phyloP scores from a whole-genome alignment of 2,797 vertebrate species.

The Pangasius djambal region DNA sequence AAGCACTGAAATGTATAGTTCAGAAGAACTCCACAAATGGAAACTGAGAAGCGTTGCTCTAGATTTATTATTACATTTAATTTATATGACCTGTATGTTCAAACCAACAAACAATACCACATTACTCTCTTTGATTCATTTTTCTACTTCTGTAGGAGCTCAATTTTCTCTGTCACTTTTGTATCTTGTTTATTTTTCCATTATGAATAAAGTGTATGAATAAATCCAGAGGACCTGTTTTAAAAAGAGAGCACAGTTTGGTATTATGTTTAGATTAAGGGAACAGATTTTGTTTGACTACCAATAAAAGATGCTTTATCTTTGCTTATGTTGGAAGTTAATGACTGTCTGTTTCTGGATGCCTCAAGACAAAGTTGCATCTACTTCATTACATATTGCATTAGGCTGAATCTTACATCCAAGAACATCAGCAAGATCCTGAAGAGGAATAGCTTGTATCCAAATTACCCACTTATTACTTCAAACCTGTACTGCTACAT shows the following conservation, averaged over 20 bases:
- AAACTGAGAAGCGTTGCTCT: neutral
- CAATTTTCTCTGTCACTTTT: neutral
- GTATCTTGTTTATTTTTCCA: neutral
- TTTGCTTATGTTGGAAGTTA: neutral
- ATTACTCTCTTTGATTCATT: neutral
- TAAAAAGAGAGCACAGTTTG: neutral
- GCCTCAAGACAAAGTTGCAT: neutral
- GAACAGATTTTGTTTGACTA: neutral
- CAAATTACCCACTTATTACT: neutral
- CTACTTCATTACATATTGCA: neutral
- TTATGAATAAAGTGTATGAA: slow-evolving; percentile 17
- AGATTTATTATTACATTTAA: neutral
- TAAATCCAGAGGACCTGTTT: neutral
- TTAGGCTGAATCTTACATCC: neutral
- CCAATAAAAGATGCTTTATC: neutral
- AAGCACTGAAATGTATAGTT: neutral
- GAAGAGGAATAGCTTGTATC: neutral
- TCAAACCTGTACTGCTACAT: neutral
- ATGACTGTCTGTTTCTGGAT: neutral
- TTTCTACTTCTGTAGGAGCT: neutral
- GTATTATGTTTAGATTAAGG: neutral
- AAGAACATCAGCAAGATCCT: neutral
- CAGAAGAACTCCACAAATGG: neutral
- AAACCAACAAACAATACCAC: neutral
- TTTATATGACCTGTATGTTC: neutral